Percentiles rank a stretch among this genome's conserved stretches.
Evolutionary conservation across 2,113 vertebrate species (phyloP).

Genomic region (Eulemur rufifrons): DNA sequence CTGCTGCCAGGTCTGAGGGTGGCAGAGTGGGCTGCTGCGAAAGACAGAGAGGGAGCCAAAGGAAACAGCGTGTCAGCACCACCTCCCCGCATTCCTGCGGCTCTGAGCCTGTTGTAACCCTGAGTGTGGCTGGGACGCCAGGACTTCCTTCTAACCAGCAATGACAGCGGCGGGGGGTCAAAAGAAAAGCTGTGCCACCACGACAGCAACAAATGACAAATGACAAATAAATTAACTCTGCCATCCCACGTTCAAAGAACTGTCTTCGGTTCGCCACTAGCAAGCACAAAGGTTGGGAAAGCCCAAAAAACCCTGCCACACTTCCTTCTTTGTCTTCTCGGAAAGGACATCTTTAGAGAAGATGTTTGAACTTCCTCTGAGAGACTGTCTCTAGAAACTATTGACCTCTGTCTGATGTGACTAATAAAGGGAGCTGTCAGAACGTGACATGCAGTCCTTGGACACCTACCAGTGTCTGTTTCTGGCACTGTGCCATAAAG

Average conservation of each 20-base stretch:
- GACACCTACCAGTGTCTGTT: background rate
- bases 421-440: background rate
- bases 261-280: background rate
- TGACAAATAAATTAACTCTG: background rate
- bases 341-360: background rate
- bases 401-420: background rate
- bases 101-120: background rate
- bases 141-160: background rate
- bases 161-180: background rate
- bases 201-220: background rate
- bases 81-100: background rate
- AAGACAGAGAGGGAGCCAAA: fast-evolving
- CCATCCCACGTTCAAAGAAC: background rate
- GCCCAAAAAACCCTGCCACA: background rate
- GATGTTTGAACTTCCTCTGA: background rate
- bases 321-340: background rate
- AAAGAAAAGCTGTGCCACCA: background rate
- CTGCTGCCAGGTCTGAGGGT: background rate
- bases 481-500: background rate
- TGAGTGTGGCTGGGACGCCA: background rate
- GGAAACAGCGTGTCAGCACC: background rate
- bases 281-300: background rate
- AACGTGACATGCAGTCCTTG: fast-evolving
- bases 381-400: background rate
- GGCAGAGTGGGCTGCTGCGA: background rate